Base-by-base conservation (phyloP, 2,888 invertebrate species). In the Drosophila gaucha region DNA sequence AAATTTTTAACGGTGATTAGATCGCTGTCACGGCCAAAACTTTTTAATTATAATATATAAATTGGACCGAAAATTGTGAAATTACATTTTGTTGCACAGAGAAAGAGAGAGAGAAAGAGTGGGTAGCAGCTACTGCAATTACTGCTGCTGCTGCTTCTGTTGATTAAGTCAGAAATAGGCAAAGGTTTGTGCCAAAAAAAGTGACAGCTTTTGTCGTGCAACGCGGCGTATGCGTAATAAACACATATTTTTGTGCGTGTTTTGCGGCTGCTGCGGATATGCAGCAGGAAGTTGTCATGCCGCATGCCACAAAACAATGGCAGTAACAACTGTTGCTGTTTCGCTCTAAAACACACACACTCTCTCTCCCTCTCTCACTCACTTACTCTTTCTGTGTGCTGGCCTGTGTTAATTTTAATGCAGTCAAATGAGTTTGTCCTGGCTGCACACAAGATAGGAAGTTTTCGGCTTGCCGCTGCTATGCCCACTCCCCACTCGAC, bases 341-440 rank as follows among this genome's bases (percentile, higher is more conserved):
- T 49, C 49, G 10, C 26, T 49, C 35, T 6, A 33, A 31, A 8
- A 44, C 18, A 8, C 24, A 16, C 9, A 22, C 24, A 20, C 20
- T 20, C 38, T 54, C 20, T 12, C 6, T 5, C 6, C 4, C 18
- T 9, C 10, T 8, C 9, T 9, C n/a, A 14, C 43, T 36, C 1
- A 12, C 22, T 22, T 9, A 28, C 8, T 16, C 24, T 22, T 16
- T 8, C 16, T 20, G 3, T 39, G 16, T 26, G 16, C 39, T 6
- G 16, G 28, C 16, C 30, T 36, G 30, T 56, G 55, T 65, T 78
- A 69, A 85, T 78, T 65, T 63, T 69, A 69, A 82, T 80, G 70
- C 79, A 75, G 78, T 73, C 65, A 73, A 78, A 75, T 75, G 78
- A 74, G 84, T 80, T 74, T 72, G 57, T 26, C 31, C 62, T 65